phyloP scores from a whole-genome alignment of 2,113 vertebrate species.

The Ceuthmochares aereus region DNA sequence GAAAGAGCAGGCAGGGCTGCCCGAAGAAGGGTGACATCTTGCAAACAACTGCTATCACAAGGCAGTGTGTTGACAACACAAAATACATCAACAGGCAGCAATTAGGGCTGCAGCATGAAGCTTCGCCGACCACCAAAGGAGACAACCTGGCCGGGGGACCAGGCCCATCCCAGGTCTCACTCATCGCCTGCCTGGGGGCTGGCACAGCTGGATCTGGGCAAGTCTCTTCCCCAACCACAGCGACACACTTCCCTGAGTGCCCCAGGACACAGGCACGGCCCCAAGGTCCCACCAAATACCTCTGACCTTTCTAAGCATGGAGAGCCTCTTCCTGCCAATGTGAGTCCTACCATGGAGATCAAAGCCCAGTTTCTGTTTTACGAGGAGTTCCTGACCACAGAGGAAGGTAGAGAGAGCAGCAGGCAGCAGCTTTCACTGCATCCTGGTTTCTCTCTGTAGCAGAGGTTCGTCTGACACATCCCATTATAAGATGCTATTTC shows the following conservation, averaged over 20 bases:
- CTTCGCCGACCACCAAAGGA: not conserved
- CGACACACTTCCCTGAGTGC: fast-evolving
- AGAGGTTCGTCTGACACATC: not conserved
- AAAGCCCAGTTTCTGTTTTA: not conserved
- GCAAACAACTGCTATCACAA: not conserved
- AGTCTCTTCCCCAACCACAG: fast-evolving
- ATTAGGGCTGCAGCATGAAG: not conserved
- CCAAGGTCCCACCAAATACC: not conserved
- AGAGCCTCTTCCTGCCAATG: not conserved
- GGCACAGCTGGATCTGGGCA: not conserved
- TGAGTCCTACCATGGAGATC: not conserved
- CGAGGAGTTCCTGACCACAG: not conserved
- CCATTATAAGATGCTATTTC: not conserved
- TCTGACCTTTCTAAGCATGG: not conserved
- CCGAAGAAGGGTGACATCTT: not conserved
- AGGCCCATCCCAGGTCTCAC: not conserved
- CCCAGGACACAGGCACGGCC: not conserved
- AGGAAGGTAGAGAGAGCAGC: not conserved
- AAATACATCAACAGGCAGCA: not conserved
- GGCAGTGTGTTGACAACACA: not conserved
- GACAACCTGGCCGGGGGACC: not conserved
- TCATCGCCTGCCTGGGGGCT: not conserved
- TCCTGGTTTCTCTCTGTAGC: not conserved
- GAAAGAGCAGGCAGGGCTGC: not conserved
- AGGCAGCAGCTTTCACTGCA: not conserved